Evolutionary conservation across 2,888 invertebrate species (phyloP), one percentile per base, ranked within the genome.

Genomic region (Lasioglossum vierecki): DNA sequence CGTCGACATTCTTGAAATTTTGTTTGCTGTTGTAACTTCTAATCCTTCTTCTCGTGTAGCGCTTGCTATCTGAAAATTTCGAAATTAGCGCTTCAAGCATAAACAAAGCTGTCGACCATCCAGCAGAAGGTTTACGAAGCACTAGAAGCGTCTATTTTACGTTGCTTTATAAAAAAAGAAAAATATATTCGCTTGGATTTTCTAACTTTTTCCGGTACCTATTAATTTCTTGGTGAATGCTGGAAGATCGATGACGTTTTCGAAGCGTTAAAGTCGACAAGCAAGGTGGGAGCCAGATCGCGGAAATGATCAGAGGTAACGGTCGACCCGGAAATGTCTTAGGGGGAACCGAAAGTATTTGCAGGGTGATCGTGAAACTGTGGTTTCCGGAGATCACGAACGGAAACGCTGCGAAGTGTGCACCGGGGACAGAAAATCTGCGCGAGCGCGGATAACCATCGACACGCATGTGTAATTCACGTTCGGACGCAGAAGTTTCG

Each of bases 391-490:
- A 13, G 46, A 46, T 8, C 63, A n/a, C 63, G n/a, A 6, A 30
- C 44, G 53, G 8, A 26, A 30, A 15, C 4, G 26, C 66, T 30
- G 60, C 13, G 11, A 15, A 35, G 41, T 26, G 35, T 44, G 6
- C 11, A 22, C n/a, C 15, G 26, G 8, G 5, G 26, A 63, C 57
- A 41, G 26, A 30, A 77, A 81, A 80, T 76, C 80, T 87, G 87
- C 87, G 87, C 87, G 46, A 60, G 78, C 77, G 81, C 76, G n/a
- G 57, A 53, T 26, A n/a, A 6, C 30, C 9, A n/a, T 4, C 18
- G 15, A 53, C 63, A 79, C 88, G 88, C 88, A 88, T 88, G 88
- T 79, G 88, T 84, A 78, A 35, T 57, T n/a, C 41, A 3, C 35
- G 35, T 46, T 46, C 53, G 44, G 53, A 76, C 22, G 46, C 35